These are phyloP conservation scores for Sebastes baramenuke DNA, from an alignment of 2,797 vertebrate genomes.

Conservation along the genomic window DNA sequence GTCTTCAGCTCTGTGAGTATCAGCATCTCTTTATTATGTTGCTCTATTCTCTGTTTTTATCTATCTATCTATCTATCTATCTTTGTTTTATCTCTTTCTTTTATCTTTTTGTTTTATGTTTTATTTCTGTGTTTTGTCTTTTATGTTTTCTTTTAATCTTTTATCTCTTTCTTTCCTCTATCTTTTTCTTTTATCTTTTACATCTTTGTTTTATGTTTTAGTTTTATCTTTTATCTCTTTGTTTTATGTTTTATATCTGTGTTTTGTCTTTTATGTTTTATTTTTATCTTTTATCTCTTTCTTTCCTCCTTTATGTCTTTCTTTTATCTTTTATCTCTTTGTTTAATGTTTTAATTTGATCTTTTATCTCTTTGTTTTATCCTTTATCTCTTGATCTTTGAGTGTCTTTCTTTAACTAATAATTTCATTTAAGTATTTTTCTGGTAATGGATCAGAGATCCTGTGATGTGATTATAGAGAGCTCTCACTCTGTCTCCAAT, in stretches of 20 bases:
- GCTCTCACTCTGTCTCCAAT: neutral
- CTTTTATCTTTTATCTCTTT: neutral
- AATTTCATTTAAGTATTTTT: neutral
- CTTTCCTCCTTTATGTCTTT: neutral
- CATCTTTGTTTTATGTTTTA: neutral
- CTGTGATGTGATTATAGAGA: neutral
- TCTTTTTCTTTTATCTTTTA: neutral
- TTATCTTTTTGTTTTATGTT: neutral
- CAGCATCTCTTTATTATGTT: neutral
- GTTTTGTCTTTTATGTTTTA: neutral
- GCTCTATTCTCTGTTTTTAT: too few relatives aligned
- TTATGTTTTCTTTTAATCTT: neutral
- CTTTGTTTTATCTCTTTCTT: neutral
- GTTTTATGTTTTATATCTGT: neutral
- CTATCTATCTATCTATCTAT: too few relatives aligned
- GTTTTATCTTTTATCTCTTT: neutral
- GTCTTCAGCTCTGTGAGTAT: neutral
- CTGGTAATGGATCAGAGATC: neutral
- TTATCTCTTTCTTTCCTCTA: neutral
- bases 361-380: neutral
- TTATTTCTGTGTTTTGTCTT: neutral
- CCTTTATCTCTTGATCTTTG: too few relatives aligned
- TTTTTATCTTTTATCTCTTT: neutral
- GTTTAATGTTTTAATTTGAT: fast-evolving
- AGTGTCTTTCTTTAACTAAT: neutral